These are phyloP conservation scores for Synanthedon myopaeformis DNA, from an alignment of 2,888 invertebrate species.

Conservation along the genomic window DNA sequence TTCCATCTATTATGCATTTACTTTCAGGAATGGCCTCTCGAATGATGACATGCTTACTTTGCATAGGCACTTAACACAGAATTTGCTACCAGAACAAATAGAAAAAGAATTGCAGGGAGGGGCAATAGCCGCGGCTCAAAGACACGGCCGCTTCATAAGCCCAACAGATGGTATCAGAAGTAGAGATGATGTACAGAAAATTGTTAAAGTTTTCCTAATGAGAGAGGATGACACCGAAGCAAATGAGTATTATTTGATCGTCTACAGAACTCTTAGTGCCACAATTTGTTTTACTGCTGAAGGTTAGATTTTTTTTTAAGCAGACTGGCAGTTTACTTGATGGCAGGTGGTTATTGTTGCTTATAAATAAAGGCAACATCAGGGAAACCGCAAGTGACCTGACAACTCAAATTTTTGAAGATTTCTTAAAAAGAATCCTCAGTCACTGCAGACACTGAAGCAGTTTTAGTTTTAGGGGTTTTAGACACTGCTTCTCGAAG, in stretches of 20 bases:
- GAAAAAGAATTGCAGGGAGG: conserved; percentile 79
- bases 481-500: too few species aligned
- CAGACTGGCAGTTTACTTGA: too few species aligned
- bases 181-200: conserved; percentile 67
- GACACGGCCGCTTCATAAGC: conserved; percentile 58
- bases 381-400: too few species aligned
- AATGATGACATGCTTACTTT: conserved; percentile 88
- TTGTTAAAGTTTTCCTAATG: conserved; percentile 79
- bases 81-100: conserved; percentile 81
- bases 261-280: conserved; percentile 88
- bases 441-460: too few species aligned
- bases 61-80: conserved; percentile 86
- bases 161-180: conserved; percentile 52
- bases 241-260: conserved; percentile 79
- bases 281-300: conserved; percentile 87
- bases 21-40: conserved; percentile 85
- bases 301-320: conserved; percentile 66
- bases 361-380: too few species aligned
- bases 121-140: conserved; percentile 64
- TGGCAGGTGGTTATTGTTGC: too few species aligned
- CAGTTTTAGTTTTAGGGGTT: too few species aligned
- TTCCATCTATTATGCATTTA: conserved; percentile 2
- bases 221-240: conserved; percentile 65
- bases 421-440: too few species aligned
- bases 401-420: too few species aligned